These are phyloP conservation scores for Baryphthengus martii DNA, from an alignment of 2,113 vertebrate genomes.

Conservation along the genomic window DNA sequence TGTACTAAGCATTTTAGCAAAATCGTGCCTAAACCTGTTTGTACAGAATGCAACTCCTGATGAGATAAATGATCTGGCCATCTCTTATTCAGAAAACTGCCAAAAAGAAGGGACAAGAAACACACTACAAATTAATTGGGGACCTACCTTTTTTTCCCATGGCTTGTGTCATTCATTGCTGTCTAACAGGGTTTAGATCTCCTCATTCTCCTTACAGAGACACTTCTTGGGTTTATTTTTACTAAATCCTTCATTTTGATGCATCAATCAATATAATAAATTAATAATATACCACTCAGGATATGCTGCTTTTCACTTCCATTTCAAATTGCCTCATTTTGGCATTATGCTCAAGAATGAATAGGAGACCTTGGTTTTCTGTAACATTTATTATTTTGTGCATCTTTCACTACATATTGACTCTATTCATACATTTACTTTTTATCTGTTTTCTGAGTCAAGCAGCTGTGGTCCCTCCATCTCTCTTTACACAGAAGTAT, in stretches of 20 bases:
- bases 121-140: not conserved
- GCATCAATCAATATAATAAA: not conserved
- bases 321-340: slow-evolving; percentile 28
- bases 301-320: not conserved
- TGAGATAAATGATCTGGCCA: not conserved
- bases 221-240: not conserved
- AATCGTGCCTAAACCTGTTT: not conserved
- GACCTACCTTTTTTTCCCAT: not conserved
- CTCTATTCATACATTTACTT: slow-evolving; percentile 8
- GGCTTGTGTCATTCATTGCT: not conserved
- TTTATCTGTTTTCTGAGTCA: not conserved
- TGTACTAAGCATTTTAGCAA: not conserved
- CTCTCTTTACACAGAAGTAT: not conserved
- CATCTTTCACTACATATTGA: not conserved
- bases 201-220: not conserved
- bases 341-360: slow-evolving; percentile 6
- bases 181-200: not conserved
- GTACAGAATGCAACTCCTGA: not conserved
- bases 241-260: slow-evolving; percentile 19
- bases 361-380: slow-evolving; percentile 42
- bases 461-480: slow-evolving; percentile 22
- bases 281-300: not conserved
- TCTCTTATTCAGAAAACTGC: not conserved
- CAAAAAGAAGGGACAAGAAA: not conserved
- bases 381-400: slow-evolving; percentile 3